Evolutionary conservation across 2,113 vertebrate genomes (phyloP), one percentile per base, ranked within the genome.

Genomic region (Martes martes): DNA sequence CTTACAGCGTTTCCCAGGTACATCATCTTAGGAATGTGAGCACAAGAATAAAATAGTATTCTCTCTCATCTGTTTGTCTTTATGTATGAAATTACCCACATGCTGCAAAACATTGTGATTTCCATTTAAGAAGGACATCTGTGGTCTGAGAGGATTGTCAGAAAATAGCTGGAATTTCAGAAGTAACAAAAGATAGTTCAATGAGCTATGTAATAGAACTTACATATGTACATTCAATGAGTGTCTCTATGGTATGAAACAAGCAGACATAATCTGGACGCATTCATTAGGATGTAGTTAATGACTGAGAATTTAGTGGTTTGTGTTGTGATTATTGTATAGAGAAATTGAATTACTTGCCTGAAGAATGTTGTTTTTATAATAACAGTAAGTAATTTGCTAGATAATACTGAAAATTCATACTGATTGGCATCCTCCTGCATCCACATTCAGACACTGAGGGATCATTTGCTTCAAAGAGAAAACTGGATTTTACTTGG

Each of bases 1-100:
- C 89, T 93, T 91, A 87, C 95, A 97, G 97, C 88, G 4, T 74
- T 95, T 95, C 91, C 81, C 83, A 81, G 97, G 98, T 97, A 96
- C 90, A 42, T 42, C 69, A 93, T 97, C 89, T 95, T 50, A 42
- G 1, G 78, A 89, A 96, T 82, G 76, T 95, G 88, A 93, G 47
- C 95, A 63, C 18, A 67, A 85, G 89, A 36, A 91, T 50, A 57
- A 95, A 87, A 93, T 50, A 33, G 67, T 84, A 94, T 26, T 92
- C 36, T 26, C 55, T 92, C 36, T 26, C 63, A 2, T 39, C n/a
- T 24, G 1, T 47, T 7, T 63, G 4, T 82, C 6, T 69, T 10
- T 47, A 5, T 13, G 24, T 33, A 7, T 42, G 59, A 59, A 89
- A 93, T 92, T 94, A 93, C 69, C 33, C 42, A 93, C 52, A 92